Conservation (phyloP, 2,797 vertebrate species). For the Falco rusticolus region DNA sequence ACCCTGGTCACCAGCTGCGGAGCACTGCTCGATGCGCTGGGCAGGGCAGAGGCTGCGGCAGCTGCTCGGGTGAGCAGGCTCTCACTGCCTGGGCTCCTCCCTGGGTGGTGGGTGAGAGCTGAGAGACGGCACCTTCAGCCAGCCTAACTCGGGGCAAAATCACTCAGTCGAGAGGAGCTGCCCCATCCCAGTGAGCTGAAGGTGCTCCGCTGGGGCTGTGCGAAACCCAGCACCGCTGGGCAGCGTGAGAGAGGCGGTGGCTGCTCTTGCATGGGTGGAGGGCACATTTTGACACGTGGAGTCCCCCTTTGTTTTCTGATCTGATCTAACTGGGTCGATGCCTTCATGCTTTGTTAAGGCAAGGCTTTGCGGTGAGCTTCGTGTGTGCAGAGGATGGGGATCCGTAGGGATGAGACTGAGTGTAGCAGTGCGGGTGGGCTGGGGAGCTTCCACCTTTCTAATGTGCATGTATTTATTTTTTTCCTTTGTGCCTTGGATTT, state of each 20-base stretch:
- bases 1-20: neutral
- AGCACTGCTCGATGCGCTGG: neutral
- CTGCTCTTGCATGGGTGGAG: neutral
- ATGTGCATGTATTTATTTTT: neutral
- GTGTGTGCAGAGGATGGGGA: neutral
- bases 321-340: neutral
- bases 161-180: neutral
- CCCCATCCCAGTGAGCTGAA: neutral
- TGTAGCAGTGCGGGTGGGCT: neutral
- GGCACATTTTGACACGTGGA: neutral
- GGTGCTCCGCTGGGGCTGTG: accelerated
- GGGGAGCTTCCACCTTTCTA: neutral
- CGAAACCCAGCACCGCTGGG: neutral
- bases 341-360: neutral
- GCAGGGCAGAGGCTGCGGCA: accelerated
- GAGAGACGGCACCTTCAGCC: neutral
- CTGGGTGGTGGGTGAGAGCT: neutral
- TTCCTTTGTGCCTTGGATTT: neutral
- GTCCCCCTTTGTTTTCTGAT: neutral
- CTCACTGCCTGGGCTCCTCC: neutral
- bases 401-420: neutral
- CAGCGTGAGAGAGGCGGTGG: neutral
- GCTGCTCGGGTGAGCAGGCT: neutral
- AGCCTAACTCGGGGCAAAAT: neutral
- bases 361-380: neutral